Evolutionary conservation across 2,888 invertebrate genomes (phyloP).

Genomic region (Bruchidius siliquastri): DNA sequence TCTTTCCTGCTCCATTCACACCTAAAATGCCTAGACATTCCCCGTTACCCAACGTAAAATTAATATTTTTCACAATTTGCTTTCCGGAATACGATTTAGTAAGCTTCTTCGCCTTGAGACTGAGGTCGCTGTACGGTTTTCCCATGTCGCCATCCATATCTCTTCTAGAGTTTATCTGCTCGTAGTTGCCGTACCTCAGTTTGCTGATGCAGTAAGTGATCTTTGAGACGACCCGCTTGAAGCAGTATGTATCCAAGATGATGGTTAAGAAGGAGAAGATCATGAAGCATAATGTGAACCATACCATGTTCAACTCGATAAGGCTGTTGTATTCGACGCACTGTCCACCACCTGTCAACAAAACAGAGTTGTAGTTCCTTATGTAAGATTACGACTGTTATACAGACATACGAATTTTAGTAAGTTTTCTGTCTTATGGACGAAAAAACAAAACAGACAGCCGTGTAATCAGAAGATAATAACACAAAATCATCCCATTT

Average conservation of each 20-base stretch:
- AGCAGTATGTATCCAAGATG: slow-evolving; percentile 21
- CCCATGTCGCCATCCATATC: not conserved
- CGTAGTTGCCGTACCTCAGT: not conserved
- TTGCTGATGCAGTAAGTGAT: slow-evolving; percentile 1
- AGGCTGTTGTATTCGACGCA: not conserved
- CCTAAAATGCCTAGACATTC: slow-evolving; percentile 82
- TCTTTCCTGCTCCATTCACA: slow-evolving; percentile 85
- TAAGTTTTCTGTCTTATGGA: too few relatives aligned
- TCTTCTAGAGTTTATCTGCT: slow-evolving; percentile 1
- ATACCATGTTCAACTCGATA: not conserved
- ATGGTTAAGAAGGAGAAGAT: slow-evolving; percentile 26
- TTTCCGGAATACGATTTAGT: slow-evolving; percentile 56
- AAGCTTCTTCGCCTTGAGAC: slow-evolving; percentile 37
- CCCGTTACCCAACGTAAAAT: slow-evolving; percentile 62
- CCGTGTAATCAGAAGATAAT: too few relatives aligned
- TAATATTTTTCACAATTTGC: slow-evolving; percentile 50
- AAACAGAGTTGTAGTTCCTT: too few relatives aligned
- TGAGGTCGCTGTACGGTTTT: not conserved
- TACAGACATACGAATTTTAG: too few relatives aligned
- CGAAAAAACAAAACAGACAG: too few relatives aligned
- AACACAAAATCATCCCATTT: too few relatives aligned
- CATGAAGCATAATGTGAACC: slow-evolving; percentile 14
- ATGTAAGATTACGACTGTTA: too few relatives aligned
- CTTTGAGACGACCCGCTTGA: slow-evolving; percentile 14
- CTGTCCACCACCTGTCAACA: not conserved